These are phyloP conservation scores for Macaria liturata DNA, from an alignment of 2,888 invertebrate species.

Conservation along the genomic window DNA sequence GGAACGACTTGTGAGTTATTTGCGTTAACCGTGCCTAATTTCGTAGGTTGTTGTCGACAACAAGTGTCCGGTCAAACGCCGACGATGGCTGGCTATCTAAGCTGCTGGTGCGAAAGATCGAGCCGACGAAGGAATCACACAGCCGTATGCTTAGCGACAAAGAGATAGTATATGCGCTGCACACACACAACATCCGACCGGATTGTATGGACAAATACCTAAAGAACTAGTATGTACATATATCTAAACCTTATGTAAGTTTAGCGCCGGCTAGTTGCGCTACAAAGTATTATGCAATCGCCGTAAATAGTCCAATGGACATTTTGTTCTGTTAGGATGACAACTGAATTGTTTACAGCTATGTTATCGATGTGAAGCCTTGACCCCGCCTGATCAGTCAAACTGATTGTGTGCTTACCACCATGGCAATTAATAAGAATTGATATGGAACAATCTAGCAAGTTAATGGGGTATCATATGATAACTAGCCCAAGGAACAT, in stretches of 20 bases:
- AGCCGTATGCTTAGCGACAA: slow-evolving; percentile 98
- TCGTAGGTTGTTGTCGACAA: slow-evolving; percentile 70
- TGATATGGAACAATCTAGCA: slow-evolving; percentile 1
- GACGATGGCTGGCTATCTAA: slow-evolving; percentile 95
- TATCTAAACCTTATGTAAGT: slow-evolving; percentile 39
- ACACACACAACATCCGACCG: slow-evolving; percentile 97
- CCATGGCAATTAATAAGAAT: slow-evolving; percentile 9
- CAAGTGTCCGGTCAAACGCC: slow-evolving; percentile 62
- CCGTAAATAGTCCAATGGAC: slow-evolving; percentile 59
- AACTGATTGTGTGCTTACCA: slow-evolving; percentile 11
- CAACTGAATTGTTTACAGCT: slow-evolving; percentile 39
- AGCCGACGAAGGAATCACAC: slow-evolving; percentile 97
- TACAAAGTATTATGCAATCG: slow-evolving; percentile 65
- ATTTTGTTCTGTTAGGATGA: slow-evolving; percentile 3
- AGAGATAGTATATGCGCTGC: slow-evolving; percentile 96
- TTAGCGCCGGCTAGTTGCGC: slow-evolving; percentile 33
- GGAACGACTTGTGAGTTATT: slow-evolving; percentile 44
- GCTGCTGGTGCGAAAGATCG: slow-evolving; percentile 94
- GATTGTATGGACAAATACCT: slow-evolving; percentile 94
- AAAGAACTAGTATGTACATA: slow-evolving; percentile 92
- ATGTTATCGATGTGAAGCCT: slow-evolving; percentile 43
- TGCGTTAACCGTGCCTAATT: slow-evolving; percentile 40
- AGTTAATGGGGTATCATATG: neutral
- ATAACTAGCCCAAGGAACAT: too few relatives aligned
- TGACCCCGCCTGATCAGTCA: slow-evolving; percentile 42